Percentiles rank a stretch among this genome's conserved stretches.
Conservation (phyloP, 2,888 invertebrate species). For the Papilio elwesi region DNA sequence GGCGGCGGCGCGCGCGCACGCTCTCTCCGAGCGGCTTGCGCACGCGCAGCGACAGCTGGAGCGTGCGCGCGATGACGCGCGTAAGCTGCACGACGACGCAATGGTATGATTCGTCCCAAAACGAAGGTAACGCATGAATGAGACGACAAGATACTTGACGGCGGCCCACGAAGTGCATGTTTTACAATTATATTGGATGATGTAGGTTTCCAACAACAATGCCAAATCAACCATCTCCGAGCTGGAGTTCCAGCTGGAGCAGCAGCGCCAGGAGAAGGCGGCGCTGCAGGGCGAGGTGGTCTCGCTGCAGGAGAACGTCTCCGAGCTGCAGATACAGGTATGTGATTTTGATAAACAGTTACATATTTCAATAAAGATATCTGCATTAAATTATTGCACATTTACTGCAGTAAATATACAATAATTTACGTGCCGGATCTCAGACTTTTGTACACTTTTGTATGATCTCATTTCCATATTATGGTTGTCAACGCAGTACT, state of each 20-base stretch:
- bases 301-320: conserved; percentile 88
- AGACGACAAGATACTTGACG: too few relatives aligned
- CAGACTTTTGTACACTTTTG: too few relatives aligned
- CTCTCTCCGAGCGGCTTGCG: conserved; percentile 74
- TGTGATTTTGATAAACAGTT: not conserved
- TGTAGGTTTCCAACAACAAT: conserved; percentile 90
- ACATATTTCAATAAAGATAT: not conserved
- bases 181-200: too few relatives aligned
- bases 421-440: too few relatives aligned
- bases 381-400: too few relatives aligned
- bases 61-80: conserved; percentile 71
- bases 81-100: conserved; percentile 77
- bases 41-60: conserved; percentile 79
- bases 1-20: conserved; percentile 67
- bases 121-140: too few relatives aligned
- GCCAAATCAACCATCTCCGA: conserved; percentile 94
- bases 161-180: too few relatives aligned
- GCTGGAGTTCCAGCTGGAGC: conserved; percentile 91
- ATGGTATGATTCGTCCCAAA: conserved; percentile 50
- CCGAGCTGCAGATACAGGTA: conserved; percentile 88
- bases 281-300: conserved; percentile 89
- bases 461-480: too few relatives aligned
- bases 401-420: too few relatives aligned
- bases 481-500: conserved; percentile 50
- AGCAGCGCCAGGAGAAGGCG: conserved; percentile 88